phyloP scores from a whole-genome alignment of 1,140 invertebrate genomes.

The Venturia canescens region DNA sequence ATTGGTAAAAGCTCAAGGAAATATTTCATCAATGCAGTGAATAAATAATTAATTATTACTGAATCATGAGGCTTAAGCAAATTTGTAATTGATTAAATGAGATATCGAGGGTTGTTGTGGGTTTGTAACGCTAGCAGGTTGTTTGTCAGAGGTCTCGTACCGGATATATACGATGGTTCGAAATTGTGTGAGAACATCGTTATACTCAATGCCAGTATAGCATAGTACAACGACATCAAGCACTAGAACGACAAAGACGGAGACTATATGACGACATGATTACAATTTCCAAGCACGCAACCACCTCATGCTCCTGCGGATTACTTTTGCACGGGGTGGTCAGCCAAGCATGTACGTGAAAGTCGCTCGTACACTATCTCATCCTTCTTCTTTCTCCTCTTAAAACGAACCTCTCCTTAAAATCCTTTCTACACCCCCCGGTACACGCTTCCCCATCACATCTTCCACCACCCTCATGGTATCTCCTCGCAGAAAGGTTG shows the following conservation, averaged over 20 bases:
- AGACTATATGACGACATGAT: constrained; percentile 35
- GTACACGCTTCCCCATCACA: constrained; percentile 25
- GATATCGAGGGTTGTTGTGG: constrained; percentile 14
- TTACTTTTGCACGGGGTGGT: constrained; percentile 43
- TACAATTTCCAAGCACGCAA: constrained; percentile 46
- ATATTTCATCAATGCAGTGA: no score
- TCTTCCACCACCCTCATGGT: constrained; percentile 16
- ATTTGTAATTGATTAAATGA: constrained; percentile 28
- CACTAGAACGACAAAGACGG: constrained; percentile 15
- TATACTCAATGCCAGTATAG: constrained; percentile 3
- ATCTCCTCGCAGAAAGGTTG: constrained; percentile 9
- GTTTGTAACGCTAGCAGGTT: constrained; percentile 24
- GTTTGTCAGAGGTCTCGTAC: constrained; percentile 37
- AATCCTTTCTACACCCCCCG: constrained; percentile 30
- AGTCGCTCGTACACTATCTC: constrained; percentile 10
- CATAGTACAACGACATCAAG: background rate
- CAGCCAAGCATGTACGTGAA: constrained; percentile 35
- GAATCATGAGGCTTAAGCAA: background rate
- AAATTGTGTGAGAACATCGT: constrained; percentile 12
- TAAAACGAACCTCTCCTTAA: background rate
- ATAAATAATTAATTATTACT: background rate
- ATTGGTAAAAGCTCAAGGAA: no score
- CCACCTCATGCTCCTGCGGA: constrained; percentile 28
- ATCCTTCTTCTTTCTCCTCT: constrained; percentile 5
- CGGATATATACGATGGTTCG: constrained; percentile 26